A percentile compares a stretch with the other conserved stretches of the same genome.
Conservation (phyloP, 2,113 vertebrate species). For the Hemichromis elongatus region DNA sequence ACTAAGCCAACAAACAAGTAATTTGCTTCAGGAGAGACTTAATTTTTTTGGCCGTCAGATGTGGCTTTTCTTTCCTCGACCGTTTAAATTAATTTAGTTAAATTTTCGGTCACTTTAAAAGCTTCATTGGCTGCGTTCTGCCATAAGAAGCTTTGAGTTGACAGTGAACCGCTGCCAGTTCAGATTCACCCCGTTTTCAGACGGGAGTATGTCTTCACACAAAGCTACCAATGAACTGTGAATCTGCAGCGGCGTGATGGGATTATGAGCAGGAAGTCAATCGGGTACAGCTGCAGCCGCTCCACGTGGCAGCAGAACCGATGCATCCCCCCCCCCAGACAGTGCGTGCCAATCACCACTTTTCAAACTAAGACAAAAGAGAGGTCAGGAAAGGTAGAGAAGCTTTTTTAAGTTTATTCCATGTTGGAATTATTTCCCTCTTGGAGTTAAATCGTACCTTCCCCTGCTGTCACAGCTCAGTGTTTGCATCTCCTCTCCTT, state of each 20-base stretch:
- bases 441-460: neutral
- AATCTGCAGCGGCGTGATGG: conserved; percentile 48
- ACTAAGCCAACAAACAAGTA: neutral
- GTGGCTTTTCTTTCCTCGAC: neutral
- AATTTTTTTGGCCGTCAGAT: neutral
- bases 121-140: neutral
- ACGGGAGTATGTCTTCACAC: conserved; percentile 22
- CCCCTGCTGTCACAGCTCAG: conserved; percentile 1
- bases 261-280: conserved; percentile 56
- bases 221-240: conserved; percentile 47
- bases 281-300: conserved; percentile 30
- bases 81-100: conserved; percentile 3
- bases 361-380: neutral
- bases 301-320: conserved; percentile 1
- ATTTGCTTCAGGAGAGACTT: neutral
- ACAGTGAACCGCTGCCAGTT: conserved; percentile 23
- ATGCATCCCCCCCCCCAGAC: neutral
- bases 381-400: neutral
- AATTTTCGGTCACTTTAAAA: conserved; percentile 11
- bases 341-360: conserved; percentile 1
- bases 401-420: neutral
- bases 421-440: neutral
- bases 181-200: conserved; percentile 32
- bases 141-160: conserved; percentile 48
- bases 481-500: conserved; percentile 1